Conservation (phyloP, 2,797 vertebrate genomes). For the Harpagifer antarcticus region DNA sequence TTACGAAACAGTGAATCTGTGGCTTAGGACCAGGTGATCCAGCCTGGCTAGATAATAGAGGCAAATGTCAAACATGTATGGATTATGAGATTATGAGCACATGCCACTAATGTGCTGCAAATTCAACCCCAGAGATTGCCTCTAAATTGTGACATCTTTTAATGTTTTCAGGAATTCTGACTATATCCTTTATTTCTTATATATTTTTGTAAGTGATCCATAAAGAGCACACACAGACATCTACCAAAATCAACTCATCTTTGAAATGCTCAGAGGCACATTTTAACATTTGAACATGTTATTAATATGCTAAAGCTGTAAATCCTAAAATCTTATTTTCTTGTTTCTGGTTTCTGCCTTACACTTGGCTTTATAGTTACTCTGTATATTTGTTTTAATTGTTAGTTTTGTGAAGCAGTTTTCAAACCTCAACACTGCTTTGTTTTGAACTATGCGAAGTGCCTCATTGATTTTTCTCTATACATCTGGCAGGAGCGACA, state of each 20-base stretch:
- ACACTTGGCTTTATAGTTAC: not conserved
- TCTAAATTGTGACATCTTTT: not conserved
- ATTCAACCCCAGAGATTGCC: not conserved
- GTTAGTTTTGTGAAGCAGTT: too few species aligned
- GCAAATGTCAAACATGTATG: not conserved
- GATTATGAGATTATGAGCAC: not conserved
- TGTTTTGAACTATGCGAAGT: not conserved
- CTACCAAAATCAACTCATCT: not conserved
- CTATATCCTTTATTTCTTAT: too few species aligned
- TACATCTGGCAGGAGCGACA: not conserved
- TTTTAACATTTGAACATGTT: not conserved
- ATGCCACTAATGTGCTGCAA: not conserved
- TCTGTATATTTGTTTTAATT: too few species aligned
- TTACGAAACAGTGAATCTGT: not conserved
- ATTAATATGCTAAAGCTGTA: not conserved
- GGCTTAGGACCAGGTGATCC: not conserved
- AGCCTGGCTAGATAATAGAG: not conserved
- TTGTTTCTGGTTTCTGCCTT: not conserved
- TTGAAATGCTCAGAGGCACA: not conserved
- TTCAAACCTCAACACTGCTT: not conserved
- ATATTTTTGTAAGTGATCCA: too few species aligned
- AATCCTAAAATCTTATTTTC: not conserved
- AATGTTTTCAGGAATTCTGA: too few species aligned
- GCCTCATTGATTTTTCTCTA: too few species aligned
- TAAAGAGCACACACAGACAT: too few species aligned